phyloP scores from a whole-genome alignment of 2,888 invertebrate species.

The Quadriops clusia region DNA sequence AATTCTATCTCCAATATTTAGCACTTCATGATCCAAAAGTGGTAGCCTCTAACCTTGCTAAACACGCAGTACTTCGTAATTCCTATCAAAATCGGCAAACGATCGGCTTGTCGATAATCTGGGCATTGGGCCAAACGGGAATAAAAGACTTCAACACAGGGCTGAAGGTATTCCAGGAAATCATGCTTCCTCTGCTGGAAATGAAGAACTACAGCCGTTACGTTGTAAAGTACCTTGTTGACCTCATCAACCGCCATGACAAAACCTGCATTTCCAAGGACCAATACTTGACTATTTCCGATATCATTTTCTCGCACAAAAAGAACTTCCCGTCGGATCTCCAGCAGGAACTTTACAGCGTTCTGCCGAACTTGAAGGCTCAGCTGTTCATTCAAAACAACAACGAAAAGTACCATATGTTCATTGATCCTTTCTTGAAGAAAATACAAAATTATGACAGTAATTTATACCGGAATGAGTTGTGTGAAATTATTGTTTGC shows the following conservation, averaged over 20 bases:
- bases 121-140: conserved; percentile 68
- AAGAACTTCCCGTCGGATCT: conserved; percentile 44
- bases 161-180: conserved; percentile 62
- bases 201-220: conserved; percentile 58
- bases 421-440: conserved; percentile 53
- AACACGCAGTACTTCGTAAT: conserved; percentile 51
- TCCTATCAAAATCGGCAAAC: conserved; percentile 68
- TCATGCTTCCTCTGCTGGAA: conserved; percentile 61
- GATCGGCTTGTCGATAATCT: conserved; percentile 59
- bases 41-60: conserved; percentile 47
- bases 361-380: conserved; percentile 31
- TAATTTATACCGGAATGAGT: conserved; percentile 41
- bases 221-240: conserved; percentile 49
- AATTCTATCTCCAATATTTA: conserved; percentile 58
- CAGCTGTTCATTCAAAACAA: conserved; percentile 28
- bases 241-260: conserved; percentile 28
- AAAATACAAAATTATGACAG: conserved; percentile 46
- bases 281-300: conserved; percentile 48
- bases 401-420: conserved; percentile 34
- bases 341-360: conserved; percentile 42
- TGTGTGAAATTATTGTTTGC: conserved; percentile 47
- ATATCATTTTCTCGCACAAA: conserved; percentile 45
- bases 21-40: conserved; percentile 54
- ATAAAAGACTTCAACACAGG: conserved; percentile 51
- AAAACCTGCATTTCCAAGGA: conserved; percentile 31